Conservation (phyloP, 2,888 invertebrate genomes). For the Hedychridium roseum region DNA sequence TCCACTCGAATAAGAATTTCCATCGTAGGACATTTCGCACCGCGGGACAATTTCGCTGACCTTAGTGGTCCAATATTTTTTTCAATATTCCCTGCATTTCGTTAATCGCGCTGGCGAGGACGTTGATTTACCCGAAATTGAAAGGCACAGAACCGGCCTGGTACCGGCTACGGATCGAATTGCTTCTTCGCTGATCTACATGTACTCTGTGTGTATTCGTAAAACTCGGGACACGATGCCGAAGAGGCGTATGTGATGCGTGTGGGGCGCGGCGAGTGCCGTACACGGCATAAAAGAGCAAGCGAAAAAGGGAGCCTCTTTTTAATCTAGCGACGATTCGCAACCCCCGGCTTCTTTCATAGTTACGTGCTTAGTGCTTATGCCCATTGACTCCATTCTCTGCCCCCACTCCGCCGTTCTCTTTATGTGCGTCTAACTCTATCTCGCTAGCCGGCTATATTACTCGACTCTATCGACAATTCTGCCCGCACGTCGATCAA, state of each 20-base stretch:
- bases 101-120: too few relatives aligned
- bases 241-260: conserved; percentile 40
- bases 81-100: background rate
- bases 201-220: conserved; percentile 16
- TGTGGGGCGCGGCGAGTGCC: conserved; percentile 45
- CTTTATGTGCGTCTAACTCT: too few relatives aligned
- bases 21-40: background rate
- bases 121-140: too few relatives aligned
- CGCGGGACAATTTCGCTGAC: background rate
- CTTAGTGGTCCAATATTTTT: background rate
- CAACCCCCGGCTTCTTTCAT: conserved; percentile 59
- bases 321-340: conserved; percentile 64
- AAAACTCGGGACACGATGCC: conserved; percentile 15
- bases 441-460: too few relatives aligned
- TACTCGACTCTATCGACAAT: too few relatives aligned
- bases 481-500: too few relatives aligned
- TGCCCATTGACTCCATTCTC: too few relatives aligned
- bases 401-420: too few relatives aligned
- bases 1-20: too few relatives aligned
- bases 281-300: conserved; percentile 59
- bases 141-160: too few relatives aligned
- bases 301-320: conserved; percentile 61
- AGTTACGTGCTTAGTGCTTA: conserved; percentile 61
- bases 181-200: too few relatives aligned
- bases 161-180: too few relatives aligned